Evolutionary conservation across 2,888 invertebrate species (phyloP).

Genomic region (Neoaliturus tenellus): DNA sequence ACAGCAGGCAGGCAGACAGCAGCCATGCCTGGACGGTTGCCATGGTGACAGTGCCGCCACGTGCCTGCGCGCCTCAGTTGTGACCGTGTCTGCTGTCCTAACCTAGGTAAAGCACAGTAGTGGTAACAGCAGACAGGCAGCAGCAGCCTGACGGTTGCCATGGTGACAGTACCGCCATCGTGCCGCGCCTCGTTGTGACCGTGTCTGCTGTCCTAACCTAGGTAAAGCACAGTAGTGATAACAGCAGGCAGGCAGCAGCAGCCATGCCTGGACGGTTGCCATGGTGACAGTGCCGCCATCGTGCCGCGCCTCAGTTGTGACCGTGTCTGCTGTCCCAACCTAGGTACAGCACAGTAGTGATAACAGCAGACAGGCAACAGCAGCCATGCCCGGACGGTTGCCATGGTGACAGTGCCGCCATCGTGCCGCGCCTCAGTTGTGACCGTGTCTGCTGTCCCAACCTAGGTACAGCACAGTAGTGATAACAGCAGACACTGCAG

Average conservation of each 20-base stretch:
- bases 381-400: background rate
- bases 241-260: background rate
- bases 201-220: background rate
- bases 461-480: too few species aligned
- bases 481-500: constrained; percentile 16
- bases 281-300: background rate
- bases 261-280: constrained; percentile 20
- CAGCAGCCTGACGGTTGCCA: constrained; percentile 45
- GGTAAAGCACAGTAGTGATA: background rate
- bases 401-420: background rate
- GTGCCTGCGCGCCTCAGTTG: too few species aligned
- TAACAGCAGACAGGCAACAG: background rate
- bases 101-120: too few species aligned
- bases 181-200: background rate
- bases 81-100: too few species aligned
- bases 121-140: constrained; percentile 16
- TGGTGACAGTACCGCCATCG: constrained; percentile 26
- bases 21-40: background rate
- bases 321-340: background rate
- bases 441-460: background rate
- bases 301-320: background rate
- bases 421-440: background rate
- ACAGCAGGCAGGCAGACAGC: background rate
- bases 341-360: background rate
- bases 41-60: background rate